Evolutionary conservation across 2,888 invertebrate genomes (phyloP), one percentile per base, ranked within the genome.

Genomic region (Invenusta paracnida): DNA sequence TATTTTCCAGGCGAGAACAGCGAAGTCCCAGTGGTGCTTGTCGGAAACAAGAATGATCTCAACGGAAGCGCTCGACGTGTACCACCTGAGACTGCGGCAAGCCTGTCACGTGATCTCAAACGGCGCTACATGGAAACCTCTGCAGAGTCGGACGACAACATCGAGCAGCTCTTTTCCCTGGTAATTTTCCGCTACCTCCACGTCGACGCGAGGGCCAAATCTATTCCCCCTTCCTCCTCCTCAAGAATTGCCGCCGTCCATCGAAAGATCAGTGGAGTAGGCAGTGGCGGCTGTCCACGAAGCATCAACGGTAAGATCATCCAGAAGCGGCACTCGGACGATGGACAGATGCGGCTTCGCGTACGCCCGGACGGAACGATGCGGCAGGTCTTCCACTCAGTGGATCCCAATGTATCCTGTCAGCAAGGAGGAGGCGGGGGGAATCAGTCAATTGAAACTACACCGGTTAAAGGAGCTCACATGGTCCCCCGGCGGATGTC

Each of bases 11-110:
- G 73, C 25, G 73, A 73, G 2, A 23, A 73, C 27, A 73, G 2
- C 82, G 2, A 13, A 23, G 27, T 82, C 2, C 82, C 82, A 2
- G 28, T 82, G 1, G 31, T 82, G 23, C 82, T 82, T 2, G 82
- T 82, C 1, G 82, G 82, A 2, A 82, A 82, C 82, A 82, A 82
- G 67, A 30, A 30, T 27, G 84, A 84, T 23, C 67, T 48, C 82
- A 84, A 2, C 17, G 84, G 67, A 2, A 17, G 48, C 29, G 17
- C 5, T n/a, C 84, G 67, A n/a, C 30, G 67, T 2, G 67, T 84
- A 1, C 67, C 84, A 2, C 84, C 84, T 28, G 82, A 82, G 31
- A 30, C 11, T 2, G 82, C 82, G 29, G 82, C 82, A 2, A 29
- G 82, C n/a, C 13, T 82, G 82, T 29, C 82, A 1, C 82, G 82